A percentile compares a stretch with the other conserved stretches of the same genome.
Evolutionary conservation across 1,140 invertebrate genomes (phyloP).

Genomic region (Pseudomyrmex concolor): DNA sequence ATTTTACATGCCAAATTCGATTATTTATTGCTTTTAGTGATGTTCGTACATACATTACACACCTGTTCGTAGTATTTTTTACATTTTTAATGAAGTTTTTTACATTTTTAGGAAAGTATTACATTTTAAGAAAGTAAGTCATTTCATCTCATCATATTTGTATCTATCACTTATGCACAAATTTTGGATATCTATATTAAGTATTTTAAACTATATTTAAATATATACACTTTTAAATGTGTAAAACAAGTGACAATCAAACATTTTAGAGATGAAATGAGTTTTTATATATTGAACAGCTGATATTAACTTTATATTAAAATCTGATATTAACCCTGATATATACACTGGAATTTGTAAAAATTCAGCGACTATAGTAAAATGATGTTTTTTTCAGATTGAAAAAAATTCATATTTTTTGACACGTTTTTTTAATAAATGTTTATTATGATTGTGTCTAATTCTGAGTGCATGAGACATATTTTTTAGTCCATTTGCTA

Average conservation of each 20-base stretch:
- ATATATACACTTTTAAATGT: no score
- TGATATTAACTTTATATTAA: not conserved
- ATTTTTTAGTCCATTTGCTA: no score
- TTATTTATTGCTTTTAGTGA: constrained; percentile 69
- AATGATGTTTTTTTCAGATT: no score
- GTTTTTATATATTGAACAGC: constrained; percentile 28
- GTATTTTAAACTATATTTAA: constrained; percentile 5
- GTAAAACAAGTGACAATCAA: constrained; percentile 31
- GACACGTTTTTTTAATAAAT: no score
- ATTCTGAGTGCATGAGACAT: no score
- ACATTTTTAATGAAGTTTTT: no score
- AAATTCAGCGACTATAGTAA: no score
- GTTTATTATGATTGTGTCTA: no score
- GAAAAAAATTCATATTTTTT: no score
- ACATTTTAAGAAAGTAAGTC: not conserved
- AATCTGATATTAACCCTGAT: no score
- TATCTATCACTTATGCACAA: constrained; percentile 21
- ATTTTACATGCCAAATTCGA: constrained; percentile 68
- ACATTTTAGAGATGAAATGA: constrained; percentile 42
- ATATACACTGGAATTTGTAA: no score
- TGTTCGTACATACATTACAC: constrained; percentile 58
- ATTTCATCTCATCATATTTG: constrained; percentile 35
- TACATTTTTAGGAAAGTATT: no score
- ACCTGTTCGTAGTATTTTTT: not conserved
- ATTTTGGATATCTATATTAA: not conserved